Evolutionary conservation across 2,797 vertebrate genomes (phyloP).

Genomic region (Schizopygopsis malacanthus): DNA sequence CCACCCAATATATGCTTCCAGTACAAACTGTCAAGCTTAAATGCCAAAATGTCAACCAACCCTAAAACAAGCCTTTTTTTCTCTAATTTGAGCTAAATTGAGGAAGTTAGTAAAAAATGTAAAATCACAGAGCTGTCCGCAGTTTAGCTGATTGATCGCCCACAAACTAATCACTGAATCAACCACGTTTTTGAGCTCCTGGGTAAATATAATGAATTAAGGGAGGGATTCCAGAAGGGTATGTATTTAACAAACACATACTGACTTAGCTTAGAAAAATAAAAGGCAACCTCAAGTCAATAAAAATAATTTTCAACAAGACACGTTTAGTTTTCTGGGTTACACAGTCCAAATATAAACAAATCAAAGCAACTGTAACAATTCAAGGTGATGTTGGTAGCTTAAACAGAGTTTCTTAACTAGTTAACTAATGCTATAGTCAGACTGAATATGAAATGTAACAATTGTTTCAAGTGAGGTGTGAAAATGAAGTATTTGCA

Average conservation of each 20-base stretch:
- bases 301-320: slow-evolving; percentile 13
- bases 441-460: background rate
- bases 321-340: background rate
- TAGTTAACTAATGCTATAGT: background rate
- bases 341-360: background rate
- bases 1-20: slow-evolving; percentile 34
- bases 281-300: background rate
- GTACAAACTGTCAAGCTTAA: slow-evolving; percentile 14
- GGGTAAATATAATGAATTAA: slow-evolving; percentile 14
- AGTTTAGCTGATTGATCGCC: background rate
- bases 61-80: slow-evolving; percentile 35
- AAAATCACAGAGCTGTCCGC: slow-evolving; percentile 29
- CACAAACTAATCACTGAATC: slow-evolving; percentile 14
- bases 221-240: background rate
- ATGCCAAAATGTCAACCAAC: slow-evolving; percentile 40
- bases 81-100: slow-evolving; percentile 28
- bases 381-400: background rate
- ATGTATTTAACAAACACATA: background rate
- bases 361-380: background rate
- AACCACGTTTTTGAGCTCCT: slow-evolving; percentile 22
- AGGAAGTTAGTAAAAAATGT: slow-evolving; percentile 12
- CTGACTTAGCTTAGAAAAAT: background rate
- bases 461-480: background rate
- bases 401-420: background rate
- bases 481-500: background rate